These are phyloP conservation scores for Axinella damicornis DNA, from an alignment of 37 sponge, comb jelly and placozoan genomes.

Conservation along the genomic window DNA sequence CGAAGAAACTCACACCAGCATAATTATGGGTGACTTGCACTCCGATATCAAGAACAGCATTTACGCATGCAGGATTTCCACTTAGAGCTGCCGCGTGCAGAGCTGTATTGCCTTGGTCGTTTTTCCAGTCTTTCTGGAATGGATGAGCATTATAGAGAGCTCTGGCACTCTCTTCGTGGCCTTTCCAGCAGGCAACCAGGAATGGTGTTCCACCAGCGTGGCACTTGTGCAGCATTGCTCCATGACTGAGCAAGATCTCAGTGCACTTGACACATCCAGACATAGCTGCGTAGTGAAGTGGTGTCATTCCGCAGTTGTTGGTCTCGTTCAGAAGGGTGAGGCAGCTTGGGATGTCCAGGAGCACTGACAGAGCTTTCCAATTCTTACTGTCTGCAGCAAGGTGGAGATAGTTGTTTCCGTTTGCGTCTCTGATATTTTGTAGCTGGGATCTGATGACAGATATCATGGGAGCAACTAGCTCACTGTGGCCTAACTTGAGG, in stretches of 20 bases:
- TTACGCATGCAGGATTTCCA: conserved; percentile 58
- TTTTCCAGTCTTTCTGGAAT: conserved; percentile 62
- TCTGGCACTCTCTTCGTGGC: conserved; percentile 47
- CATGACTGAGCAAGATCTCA: conserved; percentile 76
- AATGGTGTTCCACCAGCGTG: conserved; percentile 75
- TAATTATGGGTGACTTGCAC: conserved; percentile 63
- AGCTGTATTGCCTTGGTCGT: conserved; percentile 69
- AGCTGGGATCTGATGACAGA: conserved; percentile 23
- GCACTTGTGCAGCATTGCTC: conserved; percentile 83
- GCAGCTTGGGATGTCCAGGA: conserved; percentile 47
- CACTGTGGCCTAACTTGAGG: conserved; percentile 5
- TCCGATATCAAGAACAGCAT: conserved; percentile 61
- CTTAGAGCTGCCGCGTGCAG: conserved; percentile 80
- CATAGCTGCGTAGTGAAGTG: conserved; percentile 77
- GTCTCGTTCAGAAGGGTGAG: conserved; percentile 75
- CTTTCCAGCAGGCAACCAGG: conserved; percentile 52
- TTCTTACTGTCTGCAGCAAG: conserved; percentile 67
- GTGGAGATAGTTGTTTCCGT: conserved; percentile 73
- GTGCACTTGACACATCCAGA: conserved; percentile 53
- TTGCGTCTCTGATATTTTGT: conserved; percentile 29
- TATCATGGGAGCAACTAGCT: conserved; percentile 30
- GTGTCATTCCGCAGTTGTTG: conserved; percentile 69
- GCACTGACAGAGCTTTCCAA: conserved; percentile 23
- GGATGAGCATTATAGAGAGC: conserved; percentile 64
- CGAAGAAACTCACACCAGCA: conserved; percentile 71